phyloP scores from a whole-genome alignment of 2,888 invertebrate species.

The Ochropleura plecta region DNA sequence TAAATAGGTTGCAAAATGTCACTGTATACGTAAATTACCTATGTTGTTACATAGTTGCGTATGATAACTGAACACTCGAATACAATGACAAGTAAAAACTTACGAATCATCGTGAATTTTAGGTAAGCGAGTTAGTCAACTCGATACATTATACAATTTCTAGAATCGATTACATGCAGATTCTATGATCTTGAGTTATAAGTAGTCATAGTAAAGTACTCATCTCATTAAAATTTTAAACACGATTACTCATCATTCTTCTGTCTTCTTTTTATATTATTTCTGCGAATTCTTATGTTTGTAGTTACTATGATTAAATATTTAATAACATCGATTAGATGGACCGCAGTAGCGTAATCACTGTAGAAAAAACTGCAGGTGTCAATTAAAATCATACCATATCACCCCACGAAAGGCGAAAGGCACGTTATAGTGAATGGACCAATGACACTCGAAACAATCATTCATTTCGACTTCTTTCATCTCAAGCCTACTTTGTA shows the following conservation, averaged over 20 bases:
- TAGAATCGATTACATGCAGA: neutral
- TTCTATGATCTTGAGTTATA: neutral
- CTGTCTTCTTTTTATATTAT: neutral
- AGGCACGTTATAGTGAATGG: slow-evolving; percentile 41
- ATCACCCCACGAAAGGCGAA: slow-evolving; percentile 26
- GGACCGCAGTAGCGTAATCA: neutral
- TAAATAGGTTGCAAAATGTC: too few relatives aligned
- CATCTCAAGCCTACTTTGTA: slow-evolving; percentile 43
- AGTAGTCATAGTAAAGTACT: neutral
- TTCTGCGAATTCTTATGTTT: slow-evolving; percentile 13
- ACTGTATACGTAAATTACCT: too few relatives aligned
- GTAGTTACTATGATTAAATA: neutral
- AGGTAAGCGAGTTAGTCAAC: slow-evolving; percentile 9
- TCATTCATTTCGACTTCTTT: slow-evolving; percentile 20
- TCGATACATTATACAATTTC: slow-evolving; percentile 5
- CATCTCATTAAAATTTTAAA: slow-evolving; percentile 12
- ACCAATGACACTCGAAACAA: slow-evolving; percentile 13
- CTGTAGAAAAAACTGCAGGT: slow-evolving; percentile 2
- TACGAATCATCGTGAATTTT: too few relatives aligned
- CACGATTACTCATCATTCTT: slow-evolving; percentile 18
- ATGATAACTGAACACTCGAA: too few relatives aligned
- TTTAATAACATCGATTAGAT: slow-evolving; percentile 4
- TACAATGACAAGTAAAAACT: too few relatives aligned
- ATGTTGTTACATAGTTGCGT: too few relatives aligned
- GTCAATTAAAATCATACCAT: slow-evolving; percentile 29